Conservation (phyloP, 2,888 invertebrate genomes). For the Plutella xylostella region DNA sequence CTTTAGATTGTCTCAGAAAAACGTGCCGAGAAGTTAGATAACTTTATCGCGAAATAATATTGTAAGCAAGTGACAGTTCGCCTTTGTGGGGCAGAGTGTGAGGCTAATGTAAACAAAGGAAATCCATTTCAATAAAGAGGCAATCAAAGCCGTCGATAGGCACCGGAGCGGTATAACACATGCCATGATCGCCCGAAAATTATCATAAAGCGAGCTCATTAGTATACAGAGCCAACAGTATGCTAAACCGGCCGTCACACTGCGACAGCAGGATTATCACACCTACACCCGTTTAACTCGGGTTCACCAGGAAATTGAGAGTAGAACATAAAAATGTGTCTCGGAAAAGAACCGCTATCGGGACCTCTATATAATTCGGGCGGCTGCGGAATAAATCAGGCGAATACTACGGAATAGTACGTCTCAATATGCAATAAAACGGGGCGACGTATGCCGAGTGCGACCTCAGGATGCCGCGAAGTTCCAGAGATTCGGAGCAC, state of each 20-base stretch:
- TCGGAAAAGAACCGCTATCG: constrained; percentile 40
- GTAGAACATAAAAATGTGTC: constrained; percentile 21
- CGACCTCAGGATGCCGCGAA: constrained; percentile 50
- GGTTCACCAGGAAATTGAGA: constrained; percentile 1
- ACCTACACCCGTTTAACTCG: neutral
- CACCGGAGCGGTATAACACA: too few species aligned
- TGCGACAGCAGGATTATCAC: neutral
- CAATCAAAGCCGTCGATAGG: too few species aligned
- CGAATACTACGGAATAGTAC: constrained; percentile 45
- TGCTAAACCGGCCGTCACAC: neutral
- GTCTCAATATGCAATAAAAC: constrained; percentile 68
- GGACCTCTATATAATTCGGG: constrained; percentile 37
- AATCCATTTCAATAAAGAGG: too few species aligned
- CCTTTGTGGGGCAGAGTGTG: too few species aligned
- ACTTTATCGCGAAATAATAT: too few species aligned
- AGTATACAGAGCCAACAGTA: neutral
- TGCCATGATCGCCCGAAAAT: too few species aligned
- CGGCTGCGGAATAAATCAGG: constrained; percentile 43
- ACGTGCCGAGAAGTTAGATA: too few species aligned
- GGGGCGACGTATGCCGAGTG: constrained; percentile 42
- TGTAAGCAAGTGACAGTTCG: too few species aligned
- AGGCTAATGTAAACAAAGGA: too few species aligned
- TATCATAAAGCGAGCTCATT: too few species aligned
- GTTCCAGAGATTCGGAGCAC: constrained; percentile 62
- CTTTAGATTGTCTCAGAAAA: too few species aligned